These are phyloP conservation scores for Callaeas wilsoni DNA, from an alignment of 2,113 vertebrate genomes.

Conservation along the genomic window DNA sequence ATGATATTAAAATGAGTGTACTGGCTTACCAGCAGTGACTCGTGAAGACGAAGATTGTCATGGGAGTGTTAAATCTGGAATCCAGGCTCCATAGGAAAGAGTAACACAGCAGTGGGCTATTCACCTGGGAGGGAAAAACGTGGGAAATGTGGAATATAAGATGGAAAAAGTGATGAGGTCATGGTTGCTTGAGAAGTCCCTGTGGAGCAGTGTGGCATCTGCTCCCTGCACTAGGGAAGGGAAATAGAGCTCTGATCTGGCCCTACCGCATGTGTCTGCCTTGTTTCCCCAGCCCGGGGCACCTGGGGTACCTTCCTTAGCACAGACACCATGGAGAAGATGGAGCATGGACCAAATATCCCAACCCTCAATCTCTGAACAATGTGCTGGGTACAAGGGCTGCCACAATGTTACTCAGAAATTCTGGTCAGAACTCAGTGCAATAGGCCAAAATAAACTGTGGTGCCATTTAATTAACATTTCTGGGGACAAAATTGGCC, in stretches of 20 bases:
- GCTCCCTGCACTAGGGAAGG: background rate
- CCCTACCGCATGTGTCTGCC: background rate
- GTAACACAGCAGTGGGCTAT: background rate
- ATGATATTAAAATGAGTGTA: background rate
- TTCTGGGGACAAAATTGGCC: background rate
- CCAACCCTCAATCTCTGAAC: background rate
- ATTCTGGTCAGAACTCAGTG: background rate
- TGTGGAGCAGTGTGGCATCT: background rate
- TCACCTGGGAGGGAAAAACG: background rate
- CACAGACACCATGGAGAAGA: rapidly evolving
- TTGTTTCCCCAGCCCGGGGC: background rate
- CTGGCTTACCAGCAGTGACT: background rate
- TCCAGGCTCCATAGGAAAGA: background rate
- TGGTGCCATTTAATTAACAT: background rate
- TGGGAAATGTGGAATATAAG: background rate
- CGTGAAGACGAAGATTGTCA: rapidly evolving
- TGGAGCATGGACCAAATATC: background rate
- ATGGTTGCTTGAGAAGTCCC: background rate
- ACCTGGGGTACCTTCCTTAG: background rate
- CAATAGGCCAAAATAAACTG: background rate
- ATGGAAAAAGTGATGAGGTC: background rate
- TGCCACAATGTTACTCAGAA: background rate
- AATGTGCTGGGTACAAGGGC: background rate
- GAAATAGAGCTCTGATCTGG: background rate
- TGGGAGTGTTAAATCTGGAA: background rate